Evolutionary conservation across 1,140 invertebrate genomes (phyloP), one percentile per base, ranked within the genome.

Genomic region (Gryon sp.): DNA sequence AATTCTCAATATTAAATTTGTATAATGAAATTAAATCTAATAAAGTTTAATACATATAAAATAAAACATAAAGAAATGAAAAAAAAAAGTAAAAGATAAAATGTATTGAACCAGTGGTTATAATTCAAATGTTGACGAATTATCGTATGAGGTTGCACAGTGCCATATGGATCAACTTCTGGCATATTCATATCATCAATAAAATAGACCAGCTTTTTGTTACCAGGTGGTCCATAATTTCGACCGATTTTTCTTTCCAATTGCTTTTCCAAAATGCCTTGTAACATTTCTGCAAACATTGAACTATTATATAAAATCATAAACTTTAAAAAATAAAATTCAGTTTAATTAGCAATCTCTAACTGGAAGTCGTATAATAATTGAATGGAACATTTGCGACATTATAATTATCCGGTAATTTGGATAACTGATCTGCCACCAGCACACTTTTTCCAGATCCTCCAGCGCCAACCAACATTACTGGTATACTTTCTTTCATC

Each of bases 171-270:
- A 89, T 99, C 97, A 1, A 98, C 96, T 91, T 98, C 96, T 4
- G 97, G 97, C 96, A 98, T 98, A 88, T 99, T 99, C 90, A 99
- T 92, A 83, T 99, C 97, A 84, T 99, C 97, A 50, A 99, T 93
- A 83, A 98, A 99, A 86, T 98, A 99, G 60, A 99, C 93, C 82
- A 99, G 92, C 9, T 92, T 93, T 80, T 97, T 96, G 74, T 92
- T 96, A 5, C 97, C 97, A 0, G 96, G 95, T 26, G 97, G 97
- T 0, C 95, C 97, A 86, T 93, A 99, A 87, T 96, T 97, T 36
- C 95, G 92, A 0, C 97, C 97, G 0, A 97, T 96, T 87, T 99
- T 99, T 88, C 98, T 98, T 83, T 98, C 97, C 50, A 99, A 87
- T 14, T 96, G 95, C 73, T 96, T 96, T 84, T 99, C 97, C 20